Evolutionary conservation across 1,140 invertebrate genomes (phyloP).

Genomic region (Leptinotarsa undecemlineata): DNA sequence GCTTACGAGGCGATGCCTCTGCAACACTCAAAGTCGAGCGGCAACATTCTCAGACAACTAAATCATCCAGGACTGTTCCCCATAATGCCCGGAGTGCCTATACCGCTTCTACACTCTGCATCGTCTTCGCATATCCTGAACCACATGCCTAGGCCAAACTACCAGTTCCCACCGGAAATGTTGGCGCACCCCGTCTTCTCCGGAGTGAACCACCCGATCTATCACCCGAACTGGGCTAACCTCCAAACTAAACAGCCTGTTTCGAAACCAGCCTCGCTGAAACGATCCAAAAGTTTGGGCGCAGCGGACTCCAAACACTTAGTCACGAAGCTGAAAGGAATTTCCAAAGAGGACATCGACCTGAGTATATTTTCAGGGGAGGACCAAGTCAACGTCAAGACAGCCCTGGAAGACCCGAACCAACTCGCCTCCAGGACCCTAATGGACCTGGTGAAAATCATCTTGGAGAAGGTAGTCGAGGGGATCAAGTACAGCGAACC

Average conservation of each 20-base stretch:
- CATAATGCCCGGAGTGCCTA: conserved; percentile 46
- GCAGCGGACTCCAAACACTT: conserved; percentile 65
- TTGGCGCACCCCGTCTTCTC: conserved; percentile 41
- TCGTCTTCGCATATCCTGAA: conserved; percentile 48
- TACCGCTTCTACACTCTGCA: conserved; percentile 58
- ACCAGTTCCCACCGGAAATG: conserved; percentile 52
- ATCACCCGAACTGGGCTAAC: conserved; percentile 41
- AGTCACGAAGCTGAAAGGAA: conserved; percentile 60
- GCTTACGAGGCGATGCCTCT: conserved; percentile 55
- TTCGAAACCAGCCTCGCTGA: conserved; percentile 58
- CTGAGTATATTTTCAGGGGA: conserved; percentile 73
- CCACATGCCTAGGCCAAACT: conserved; percentile 54
- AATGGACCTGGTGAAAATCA: conserved; percentile 82
- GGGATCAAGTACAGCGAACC: conserved; percentile 76
- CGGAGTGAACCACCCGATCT: conserved; percentile 41
- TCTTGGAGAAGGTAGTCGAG: conserved; percentile 78
- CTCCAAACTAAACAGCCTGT: conserved; percentile 34
- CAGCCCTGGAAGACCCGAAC: conserved; percentile 80
- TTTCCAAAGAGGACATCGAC: conserved; percentile 68
- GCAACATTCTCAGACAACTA: conserved; percentile 60
- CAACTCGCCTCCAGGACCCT: conserved; percentile 73
- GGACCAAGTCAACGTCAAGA: conserved; percentile 71
- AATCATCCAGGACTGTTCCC: conserved; percentile 52
- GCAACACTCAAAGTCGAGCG: conserved; percentile 66
- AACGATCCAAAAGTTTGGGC: conserved; percentile 80